Conservation (phyloP, 2,113 vertebrate species). For the Triplophysa rosa region DNA sequence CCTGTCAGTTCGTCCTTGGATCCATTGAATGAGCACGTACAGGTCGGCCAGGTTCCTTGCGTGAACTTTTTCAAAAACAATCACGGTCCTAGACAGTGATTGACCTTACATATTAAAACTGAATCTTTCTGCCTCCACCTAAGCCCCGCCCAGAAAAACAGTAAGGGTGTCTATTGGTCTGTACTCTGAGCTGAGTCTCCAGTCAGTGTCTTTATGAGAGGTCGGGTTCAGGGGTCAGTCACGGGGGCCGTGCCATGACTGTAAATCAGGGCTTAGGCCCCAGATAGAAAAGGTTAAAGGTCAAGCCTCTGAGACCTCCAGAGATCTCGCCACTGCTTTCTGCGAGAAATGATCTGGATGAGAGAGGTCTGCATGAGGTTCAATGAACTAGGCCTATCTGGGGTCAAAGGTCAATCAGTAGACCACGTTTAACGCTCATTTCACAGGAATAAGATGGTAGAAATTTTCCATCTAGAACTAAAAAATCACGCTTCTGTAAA, state of each 20-base stretch:
- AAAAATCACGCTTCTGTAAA: too few species aligned
- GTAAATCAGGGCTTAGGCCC: constrained; percentile 50
- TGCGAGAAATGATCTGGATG: constrained; percentile 24
- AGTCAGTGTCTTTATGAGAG: constrained; percentile 26
- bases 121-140: too few species aligned
- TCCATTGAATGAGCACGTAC: too few species aligned
- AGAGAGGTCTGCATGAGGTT: constrained; percentile 23
- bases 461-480: not conserved
- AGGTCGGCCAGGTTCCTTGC: too few species aligned
- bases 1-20: too few species aligned
- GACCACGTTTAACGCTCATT: constrained; percentile 46
- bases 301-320: constrained; percentile 38
- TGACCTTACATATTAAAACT: too few species aligned
- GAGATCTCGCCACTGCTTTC: constrained; percentile 32
- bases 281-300: constrained; percentile 30
- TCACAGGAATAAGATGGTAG: constrained; percentile 29
- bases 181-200: not conserved
- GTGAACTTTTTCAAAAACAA: too few species aligned
- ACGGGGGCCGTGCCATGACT: constrained; percentile 25
- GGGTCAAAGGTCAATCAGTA: constrained; percentile 40
- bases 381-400: constrained; percentile 24
- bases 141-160: too few species aligned
- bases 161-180: too few species aligned
- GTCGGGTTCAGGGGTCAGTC: constrained; percentile 20
- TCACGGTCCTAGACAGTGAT: too few species aligned